phyloP scores from a whole-genome alignment of 2,888 invertebrate genomes.

The Dysmachus trigonus region DNA sequence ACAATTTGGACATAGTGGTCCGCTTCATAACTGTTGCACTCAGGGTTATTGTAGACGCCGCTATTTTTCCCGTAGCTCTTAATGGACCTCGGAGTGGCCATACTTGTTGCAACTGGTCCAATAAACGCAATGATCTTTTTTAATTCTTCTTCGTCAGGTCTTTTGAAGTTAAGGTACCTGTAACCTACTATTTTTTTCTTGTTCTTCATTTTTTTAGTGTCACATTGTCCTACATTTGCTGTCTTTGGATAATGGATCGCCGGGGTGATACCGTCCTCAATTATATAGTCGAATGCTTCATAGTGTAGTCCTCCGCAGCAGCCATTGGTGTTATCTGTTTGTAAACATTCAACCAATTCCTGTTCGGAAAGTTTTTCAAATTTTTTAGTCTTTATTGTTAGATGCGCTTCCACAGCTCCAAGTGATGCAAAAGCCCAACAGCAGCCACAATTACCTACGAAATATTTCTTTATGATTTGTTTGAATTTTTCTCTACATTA shows the following conservation, averaged over 20 bases:
- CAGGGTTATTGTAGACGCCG: conserved; percentile 39
- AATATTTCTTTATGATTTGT: neutral
- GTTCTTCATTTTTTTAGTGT: neutral
- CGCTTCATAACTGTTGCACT: neutral
- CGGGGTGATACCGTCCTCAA: neutral
- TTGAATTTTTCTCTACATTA: neutral
- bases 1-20: conserved; percentile 7
- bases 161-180: neutral
- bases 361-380: conserved; percentile 8
- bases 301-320: neutral
- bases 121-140: conserved; percentile 37
- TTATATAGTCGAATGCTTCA: conserved; percentile 21
- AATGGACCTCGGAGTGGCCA: conserved; percentile 21
- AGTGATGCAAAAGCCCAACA: conserved; percentile 25
- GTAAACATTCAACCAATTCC: conserved; percentile 9
- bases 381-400: neutral
- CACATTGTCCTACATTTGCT: neutral
- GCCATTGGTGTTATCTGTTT: neutral
- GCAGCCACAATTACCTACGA: neutral
- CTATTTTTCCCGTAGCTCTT: neutral
- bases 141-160: conserved; percentile 39
- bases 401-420: neutral
- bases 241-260: neutral
- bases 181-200: neutral
- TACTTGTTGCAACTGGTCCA: conserved; percentile 42